Evolutionary conservation across 30 jellyfish, hydroid and myxozoan species (phyloP), one percentile per base, ranked within the genome.

Genomic region (Pseudorhiza aurosa): DNA sequence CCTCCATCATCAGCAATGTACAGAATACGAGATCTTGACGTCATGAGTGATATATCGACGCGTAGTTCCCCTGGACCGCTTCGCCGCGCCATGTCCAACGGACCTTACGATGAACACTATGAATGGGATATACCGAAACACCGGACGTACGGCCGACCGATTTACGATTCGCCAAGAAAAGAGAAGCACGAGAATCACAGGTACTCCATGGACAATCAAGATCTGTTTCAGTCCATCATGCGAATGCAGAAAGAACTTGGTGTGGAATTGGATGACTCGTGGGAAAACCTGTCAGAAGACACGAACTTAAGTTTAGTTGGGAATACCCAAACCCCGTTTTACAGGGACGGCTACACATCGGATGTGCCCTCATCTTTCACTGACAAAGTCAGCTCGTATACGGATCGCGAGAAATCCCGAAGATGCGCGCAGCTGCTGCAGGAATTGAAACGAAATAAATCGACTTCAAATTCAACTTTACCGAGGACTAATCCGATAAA

Each of bases 341-440:
- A 63, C 68, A 65, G 84, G 19, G 98, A 91, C 60, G 96, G 98
- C 11, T 91, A 83, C 88, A 64, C 89, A 30, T 77, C 96, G 6
- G 96, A 90, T 43, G 94, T 74, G 2, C 93, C 95, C 1, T 69
- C 95, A 17, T 50, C 84, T 26, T 83, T 65, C 24, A 59, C 95
- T 6, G 90, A 64, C 19, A 85, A 49, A 63, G 81, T 74, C 63
- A 68, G 77, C 65, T 22, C 88, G 63, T 85, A 87, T 43, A 43
- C 95, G 11, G 99, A 93, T 46, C 95, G 94, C 78, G 99, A 93
- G 90, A 93, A 93, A 60, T 29, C 87, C 35, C 97, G 82, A 2
- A 81, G 99, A 35, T 93, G 99, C 82, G 95, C 89, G 26, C 91
- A 87, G 68, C 58, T 93, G 70, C 83, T 93, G 77, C 88, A 81